Evolutionary conservation across 2,113 vertebrate species (phyloP), one percentile per base, ranked within the genome.

Genomic region (Carettochelys insculpta): DNA sequence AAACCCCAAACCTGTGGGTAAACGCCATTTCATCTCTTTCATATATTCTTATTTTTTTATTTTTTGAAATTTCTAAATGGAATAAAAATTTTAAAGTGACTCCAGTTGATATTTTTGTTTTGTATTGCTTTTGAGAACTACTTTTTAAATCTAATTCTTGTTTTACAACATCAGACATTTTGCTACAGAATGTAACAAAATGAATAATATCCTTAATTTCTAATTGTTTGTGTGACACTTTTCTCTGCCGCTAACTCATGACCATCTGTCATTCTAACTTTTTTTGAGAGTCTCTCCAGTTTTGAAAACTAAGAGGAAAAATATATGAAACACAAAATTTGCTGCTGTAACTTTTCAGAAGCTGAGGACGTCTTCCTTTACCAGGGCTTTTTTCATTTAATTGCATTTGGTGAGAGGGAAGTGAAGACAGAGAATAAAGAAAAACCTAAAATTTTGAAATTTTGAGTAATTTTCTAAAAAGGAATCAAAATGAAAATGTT

Each of bases 401-500:
- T 43, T 47, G 45, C 87, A 88, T 58, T 82, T 43, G 47, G 6
- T 54, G 65, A 25, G 77, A 54, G 48, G 22, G 65, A 10, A 2
- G 65, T 52, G 81, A 52, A 65, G 50, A 22, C 82, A 51, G 51
- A 82, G 34, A 80, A 90, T 68, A 4, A 88, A 31, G 29, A 94
- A 71, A 51, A 76, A 16, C 51, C 34, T 87, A 92, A 43, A 54
- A 75, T 85, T 90, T 80, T 84, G 43, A 47, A 54, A 73, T 82
- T 90, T 80, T 83, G 41, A 29, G 77, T 77, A 58, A 80, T 95
- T 94, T 92, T 90, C 90, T 34, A 24, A 38, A 89, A 89, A 19
- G 5, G 12, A 80, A 83, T 91, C 17, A 76, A 86, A 65, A 48
- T 7, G 68, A 86, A 52, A 51, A 89, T 29, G 48, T 41, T 88